Percentiles rank a stretch among this genome's conserved stretches.
phyloP scores from a whole-genome alignment of 2,888 invertebrate genomes.

The Agonopterix alstromeriana region DNA sequence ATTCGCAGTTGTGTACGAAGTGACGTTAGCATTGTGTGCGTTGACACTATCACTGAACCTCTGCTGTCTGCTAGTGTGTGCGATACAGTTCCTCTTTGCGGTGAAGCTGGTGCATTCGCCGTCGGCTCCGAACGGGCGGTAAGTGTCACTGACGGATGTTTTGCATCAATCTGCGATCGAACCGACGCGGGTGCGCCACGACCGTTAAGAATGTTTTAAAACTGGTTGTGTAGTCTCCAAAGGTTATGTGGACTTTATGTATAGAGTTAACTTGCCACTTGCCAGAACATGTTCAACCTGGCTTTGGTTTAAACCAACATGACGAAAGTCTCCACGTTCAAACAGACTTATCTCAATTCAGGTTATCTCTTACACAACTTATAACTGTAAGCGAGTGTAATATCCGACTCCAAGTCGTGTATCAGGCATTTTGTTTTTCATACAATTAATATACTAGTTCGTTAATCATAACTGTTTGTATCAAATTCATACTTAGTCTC shows the following conservation, averaged over 20 bases:
- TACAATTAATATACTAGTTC: conserved; percentile 15
- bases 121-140: conserved; percentile 85
- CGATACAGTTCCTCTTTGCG: conserved; percentile 95
- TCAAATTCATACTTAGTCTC: conserved; percentile 6
- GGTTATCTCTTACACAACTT: conserved; percentile 57
- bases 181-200: conserved; percentile 18
- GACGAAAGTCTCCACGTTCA: conserved; percentile 27
- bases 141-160: conserved; percentile 25
- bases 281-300: conserved; percentile 19
- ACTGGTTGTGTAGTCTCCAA: conserved; percentile 34
- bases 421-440: conserved; percentile 2
- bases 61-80: conserved; percentile 94
- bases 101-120: conserved; percentile 93
- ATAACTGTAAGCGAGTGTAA: conserved; percentile 51
- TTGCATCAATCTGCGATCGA: conserved; percentile 7
- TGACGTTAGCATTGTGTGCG: conserved; percentile 92
- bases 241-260: conserved; percentile 32
- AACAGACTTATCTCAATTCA: conserved; percentile 52
- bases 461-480: conserved; percentile 15
- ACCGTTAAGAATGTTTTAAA: conserved; percentile 49
- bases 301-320: conserved; percentile 8
- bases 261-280: conserved; percentile 34
- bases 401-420: conserved; percentile 18
- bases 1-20: conserved; percentile 93
- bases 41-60: conserved; percentile 92